A percentile compares a stretch with the other conserved stretches of the same genome.
These are phyloP conservation scores for Kryptolebias ocellatus DNA, from an alignment of 2,797 vertebrate species.

Conservation along the genomic window DNA sequence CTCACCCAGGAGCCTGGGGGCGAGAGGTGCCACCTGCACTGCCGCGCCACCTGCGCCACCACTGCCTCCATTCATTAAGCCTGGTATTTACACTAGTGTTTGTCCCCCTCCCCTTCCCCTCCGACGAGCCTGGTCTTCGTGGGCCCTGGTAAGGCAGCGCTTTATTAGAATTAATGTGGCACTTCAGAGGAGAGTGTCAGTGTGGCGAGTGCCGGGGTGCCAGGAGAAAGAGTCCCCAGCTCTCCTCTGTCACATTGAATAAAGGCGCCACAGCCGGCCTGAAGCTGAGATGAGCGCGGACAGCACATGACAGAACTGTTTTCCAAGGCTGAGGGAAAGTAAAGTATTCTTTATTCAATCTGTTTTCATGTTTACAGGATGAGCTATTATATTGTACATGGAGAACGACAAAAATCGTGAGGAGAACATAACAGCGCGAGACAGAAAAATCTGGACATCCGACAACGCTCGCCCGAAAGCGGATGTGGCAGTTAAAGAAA, in stretches of 20 bases:
- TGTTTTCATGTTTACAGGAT: conserved; percentile 79
- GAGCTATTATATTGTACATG: conserved; percentile 69
- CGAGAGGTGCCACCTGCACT: conserved; percentile 84
- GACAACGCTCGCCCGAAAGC: conserved; percentile 26
- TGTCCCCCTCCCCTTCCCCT: conserved; percentile 33
- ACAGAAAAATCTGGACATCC: conserved; percentile 44
- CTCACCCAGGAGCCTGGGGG: conserved; percentile 78
- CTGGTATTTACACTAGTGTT: conserved; percentile 82
- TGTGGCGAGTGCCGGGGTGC: conserved; percentile 77
- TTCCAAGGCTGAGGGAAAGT: conserved; percentile 74
- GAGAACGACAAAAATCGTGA: conserved; percentile 51
- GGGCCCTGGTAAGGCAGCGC: conserved; percentile 77
- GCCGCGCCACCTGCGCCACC: conserved; percentile 84
- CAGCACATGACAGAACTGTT: conserved; percentile 83
- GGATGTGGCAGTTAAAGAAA: conserved; percentile 36
- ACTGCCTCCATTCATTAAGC: conserved; percentile 85
- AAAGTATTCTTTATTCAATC: conserved; percentile 84
- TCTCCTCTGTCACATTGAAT: conserved; percentile 86
- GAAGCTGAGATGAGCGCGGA: conserved; percentile 80
- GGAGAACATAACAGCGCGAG: conserved; percentile 26
- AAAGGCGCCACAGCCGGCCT: conserved; percentile 69
- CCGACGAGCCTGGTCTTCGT: conserved; percentile 70
- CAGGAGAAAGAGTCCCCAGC: conserved; percentile 84
- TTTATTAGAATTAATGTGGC: conserved; percentile 90
- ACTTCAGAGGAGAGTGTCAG: conserved; percentile 82